These are phyloP conservation scores for Archocentrus centrarchus DNA, from an alignment of 2,113 vertebrate genomes.

Conservation along the genomic window DNA sequence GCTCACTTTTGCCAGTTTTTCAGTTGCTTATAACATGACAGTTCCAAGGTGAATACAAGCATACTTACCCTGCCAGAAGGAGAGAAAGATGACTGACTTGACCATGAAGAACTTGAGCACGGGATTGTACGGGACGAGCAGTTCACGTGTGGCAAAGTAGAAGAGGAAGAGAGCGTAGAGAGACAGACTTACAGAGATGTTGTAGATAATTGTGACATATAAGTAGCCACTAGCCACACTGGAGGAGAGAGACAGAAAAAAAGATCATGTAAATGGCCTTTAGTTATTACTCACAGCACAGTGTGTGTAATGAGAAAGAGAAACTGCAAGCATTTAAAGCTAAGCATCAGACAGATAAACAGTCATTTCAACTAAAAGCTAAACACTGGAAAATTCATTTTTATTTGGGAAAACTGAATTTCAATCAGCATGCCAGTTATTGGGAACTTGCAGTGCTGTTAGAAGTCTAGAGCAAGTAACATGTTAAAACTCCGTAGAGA, in stretches of 20 bases:
- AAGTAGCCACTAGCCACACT: slow-evolving; percentile 96
- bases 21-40: background rate
- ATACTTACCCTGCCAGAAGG: slow-evolving; percentile 94
- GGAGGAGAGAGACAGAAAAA: slow-evolving; percentile 62
- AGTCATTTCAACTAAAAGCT: background rate
- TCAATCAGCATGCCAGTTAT: too few relatives aligned
- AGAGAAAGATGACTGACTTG: slow-evolving; percentile 97
- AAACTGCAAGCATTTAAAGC: too few relatives aligned
- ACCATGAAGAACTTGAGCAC: slow-evolving; percentile 99
- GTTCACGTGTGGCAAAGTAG: slow-evolving; percentile 93
- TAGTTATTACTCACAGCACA: too few relatives aligned
- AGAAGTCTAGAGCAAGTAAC: too few relatives aligned
- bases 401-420: too few relatives aligned
- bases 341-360: background rate
- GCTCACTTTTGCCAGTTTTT: background rate
- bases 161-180: slow-evolving; percentile 95
- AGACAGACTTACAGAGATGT: slow-evolving; percentile 96
- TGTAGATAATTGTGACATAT: slow-evolving; percentile 97
- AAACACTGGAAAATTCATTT: background rate
- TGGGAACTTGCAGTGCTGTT: too few relatives aligned
- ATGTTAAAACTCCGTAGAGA: too few relatives aligned
- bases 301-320: too few relatives aligned
- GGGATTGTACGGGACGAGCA: slow-evolving; percentile 93
- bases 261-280: background rate
- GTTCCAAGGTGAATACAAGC: background rate